These are phyloP conservation scores for human DNA, from an alignment of 2,113 vertebrate species.

Conservation along the genomic window GRCh38 chrX:24163001-24163500, in stretches of 20 bases:
- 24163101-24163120: neutral
- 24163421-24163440: no score
- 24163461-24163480: no score
- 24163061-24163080: conserved; percentile 5
- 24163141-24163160: conserved; percentile 16
- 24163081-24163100: neutral
- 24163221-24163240: neutral
- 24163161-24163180: neutral
- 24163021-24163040: neutral
- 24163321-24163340: neutral
- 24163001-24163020: neutral
- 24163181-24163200: conserved; percentile 31
- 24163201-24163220: neutral
- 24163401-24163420: no score
- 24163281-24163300: neutral
- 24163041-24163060: neutral
- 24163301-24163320: conserved; percentile 22
- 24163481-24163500: no score
- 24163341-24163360: conserved; percentile 15
- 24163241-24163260: neutral
- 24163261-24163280: neutral
- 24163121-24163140: conserved; percentile 16
- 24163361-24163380: neutral
- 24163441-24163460: no score
- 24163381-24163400: no score